Evolutionary conservation across 2,797 vertebrate genomes (phyloP), one percentile per base, ranked within the genome.

Genomic region (Nannoperca obscura): DNA sequence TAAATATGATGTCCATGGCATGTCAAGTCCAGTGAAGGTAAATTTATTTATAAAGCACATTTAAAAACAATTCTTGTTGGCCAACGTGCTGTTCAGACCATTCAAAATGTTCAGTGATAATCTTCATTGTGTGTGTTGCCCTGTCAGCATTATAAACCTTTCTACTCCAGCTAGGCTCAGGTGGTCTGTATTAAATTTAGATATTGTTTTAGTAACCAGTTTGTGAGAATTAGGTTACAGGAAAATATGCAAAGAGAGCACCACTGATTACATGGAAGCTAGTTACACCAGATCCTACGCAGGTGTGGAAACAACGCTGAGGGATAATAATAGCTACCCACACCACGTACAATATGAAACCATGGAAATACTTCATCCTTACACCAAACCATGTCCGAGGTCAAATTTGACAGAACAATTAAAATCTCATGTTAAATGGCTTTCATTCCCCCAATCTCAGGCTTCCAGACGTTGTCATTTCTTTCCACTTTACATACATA

Each of bases 291-390:
- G 4, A 68, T 71, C 11, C 19, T 0, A 2, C 5, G 15, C 46
- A 54, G 64, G 55, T 66, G 59, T 73, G 60, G 12, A 61, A 58
- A 53, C 38, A 76, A 61, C 57, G 42, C 47, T 58, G 19, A 70
- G 46, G 57, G 60, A 61, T 44, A 15, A 24, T 57, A 53, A 44
- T 9, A 32, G 15, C 34, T 70, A 2, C 24, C n/a, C 50, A 76
- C 22, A 4, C 13, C 24, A 36, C 65, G 24, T 24, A 53, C 8
- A 49, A 44, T 22, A 49, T 34, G 13, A 71, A 71, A 24, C 49
- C 4, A 13, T 34, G 47, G 38, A 58, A 64, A 79, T 49, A 62
- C 34, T 82, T 49, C 12, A 71, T 66, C 20, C 4, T 36, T 24
- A 50, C 24, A 36, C 19, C 49, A 50, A 76, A 49, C n/a, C 7